These are phyloP conservation scores for Centrocercus urophasianus DNA, from an alignment of 2,113 vertebrate genomes.

Conservation along the genomic window DNA sequence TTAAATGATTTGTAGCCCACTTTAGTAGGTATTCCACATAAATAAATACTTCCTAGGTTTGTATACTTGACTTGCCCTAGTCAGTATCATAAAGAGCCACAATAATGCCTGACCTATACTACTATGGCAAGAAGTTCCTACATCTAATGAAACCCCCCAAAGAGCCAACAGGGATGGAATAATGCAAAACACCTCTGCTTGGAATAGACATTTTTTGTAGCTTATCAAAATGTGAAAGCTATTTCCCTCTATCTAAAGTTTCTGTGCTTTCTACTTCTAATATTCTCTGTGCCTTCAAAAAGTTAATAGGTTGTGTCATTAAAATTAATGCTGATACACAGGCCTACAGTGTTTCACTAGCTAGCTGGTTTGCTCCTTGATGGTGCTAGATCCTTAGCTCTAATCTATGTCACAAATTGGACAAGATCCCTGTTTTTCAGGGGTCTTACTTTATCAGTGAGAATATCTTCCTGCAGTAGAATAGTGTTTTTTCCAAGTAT, in stretches of 20 bases:
- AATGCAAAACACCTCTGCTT: slow-evolving; percentile 28
- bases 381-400: neutral
- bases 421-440: neutral
- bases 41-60: slow-evolving; percentile 64
- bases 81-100: slow-evolving; percentile 49
- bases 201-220: neutral
- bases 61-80: slow-evolving; percentile 13
- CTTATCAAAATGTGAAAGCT: neutral
- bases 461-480: neutral
- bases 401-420: accelerated
- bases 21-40: slow-evolving; percentile 51
- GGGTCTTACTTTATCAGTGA: neutral
- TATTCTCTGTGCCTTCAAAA: neutral
- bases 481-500: neutral
- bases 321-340: neutral
- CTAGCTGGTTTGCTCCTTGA: neutral
- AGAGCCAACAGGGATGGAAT: neutral
- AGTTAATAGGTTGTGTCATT: neutral
- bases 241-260: neutral
- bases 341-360: neutral
- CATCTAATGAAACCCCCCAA: slow-evolving; percentile 7
- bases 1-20: slow-evolving; percentile 52
- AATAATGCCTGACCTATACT: slow-evolving; percentile 36
- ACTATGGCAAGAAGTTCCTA: slow-evolving; percentile 14
- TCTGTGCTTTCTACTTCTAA: neutral